Base-by-base conservation (phyloP, 2,113 vertebrate species). In the Neolamprologus hecqui region DNA sequence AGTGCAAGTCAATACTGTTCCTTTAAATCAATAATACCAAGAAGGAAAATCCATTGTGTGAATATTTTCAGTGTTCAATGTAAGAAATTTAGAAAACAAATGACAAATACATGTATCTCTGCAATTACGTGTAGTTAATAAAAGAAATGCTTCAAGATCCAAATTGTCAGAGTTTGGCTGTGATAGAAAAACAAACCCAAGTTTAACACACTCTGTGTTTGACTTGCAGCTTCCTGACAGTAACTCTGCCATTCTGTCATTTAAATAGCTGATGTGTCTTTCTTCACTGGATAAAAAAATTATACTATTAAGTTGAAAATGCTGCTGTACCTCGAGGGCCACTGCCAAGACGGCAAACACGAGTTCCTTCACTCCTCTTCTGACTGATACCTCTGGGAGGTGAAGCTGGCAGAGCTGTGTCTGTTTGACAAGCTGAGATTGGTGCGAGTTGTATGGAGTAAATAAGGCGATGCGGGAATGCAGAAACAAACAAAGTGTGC, bases 381-480 rank as follows among this genome's bases (percentile, higher is more conserved):
- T 60, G 23, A 80, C 42, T 81, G 73, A 65, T 83, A 14, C 26
- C 54, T 13, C 28, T 7, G 70, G 54, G 73, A 83, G 28, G 35
- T 2, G 63, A 85, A 26, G 26, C 49, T 53, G 57, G 58, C 53
- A 57, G 45, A 77, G 82, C 82, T n/a, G 13, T 21, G 35, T 57
- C 51, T 31, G 14, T 70, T 35, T 65, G 49, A 84, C 57, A 70
- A 57, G 33, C 53, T 79, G 15, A 37, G 68, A 80, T 10, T 42
- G 45, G 68, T 73, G 33, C 9, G 2, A 58, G 51, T 60, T 70
- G 35, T 84, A 79, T 40, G 86, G 75, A 82, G 47, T 84, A 89
- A 90, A 93, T 89, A 86, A 89, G 79, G 14, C 37, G 6, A 79
- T 82, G 53, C 45, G 82, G 31, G 80, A 79, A 85, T 81, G 45